Base-by-base conservation (phyloP, 2,113 vertebrate genomes). In the Panurus biarmicus region DNA sequence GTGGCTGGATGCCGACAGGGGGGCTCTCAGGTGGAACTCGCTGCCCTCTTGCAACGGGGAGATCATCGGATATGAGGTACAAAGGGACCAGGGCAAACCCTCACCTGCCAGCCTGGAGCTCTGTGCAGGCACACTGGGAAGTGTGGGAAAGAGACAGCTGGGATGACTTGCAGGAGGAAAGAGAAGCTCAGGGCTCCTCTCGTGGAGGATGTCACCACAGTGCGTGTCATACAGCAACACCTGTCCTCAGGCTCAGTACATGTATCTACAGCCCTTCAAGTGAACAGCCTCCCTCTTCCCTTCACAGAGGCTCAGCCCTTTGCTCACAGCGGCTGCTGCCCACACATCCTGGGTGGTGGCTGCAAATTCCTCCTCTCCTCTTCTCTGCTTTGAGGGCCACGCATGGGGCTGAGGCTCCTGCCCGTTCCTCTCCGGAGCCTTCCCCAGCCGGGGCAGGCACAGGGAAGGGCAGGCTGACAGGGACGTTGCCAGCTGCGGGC, bases 321-420 rank as follows among this genome's bases (percentile, higher is more conserved):
- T 14, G 25, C 60, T 71, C 40, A 3, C 19, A 16, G 62, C 38
- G 29, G 20, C 31, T 14, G 36, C 26, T 1, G 1, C 76, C 47
- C n/a, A 7, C 20, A 7, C 2, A 1, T 7, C 29, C 8, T 3
- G 5, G 25, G 12, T 0, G 4, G 0, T 15, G 70, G 2, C 60
- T 70, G 14, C 87, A 23, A n/a, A 44, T 15, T 25, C 26, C 35
- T 36, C 21, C 45, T 33, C 26, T 67, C 11, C 25, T 25, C 33
- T 10, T 2, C 26, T 20, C 47, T 21, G 22, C n/a, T 36, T 11
- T 21, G 69, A 64, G 22, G 9, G 5, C 28, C 47, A 12, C 0
- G 2, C 28, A 1, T 1, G 69, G 28, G 31, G 17, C 48, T 44
- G 7, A 13, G 65, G 69, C 56, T 65, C 12, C 24, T 14, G 47